Evolutionary conservation across 2,888 invertebrate genomes (phyloP).

Genomic region (Pandemis corylana): DNA sequence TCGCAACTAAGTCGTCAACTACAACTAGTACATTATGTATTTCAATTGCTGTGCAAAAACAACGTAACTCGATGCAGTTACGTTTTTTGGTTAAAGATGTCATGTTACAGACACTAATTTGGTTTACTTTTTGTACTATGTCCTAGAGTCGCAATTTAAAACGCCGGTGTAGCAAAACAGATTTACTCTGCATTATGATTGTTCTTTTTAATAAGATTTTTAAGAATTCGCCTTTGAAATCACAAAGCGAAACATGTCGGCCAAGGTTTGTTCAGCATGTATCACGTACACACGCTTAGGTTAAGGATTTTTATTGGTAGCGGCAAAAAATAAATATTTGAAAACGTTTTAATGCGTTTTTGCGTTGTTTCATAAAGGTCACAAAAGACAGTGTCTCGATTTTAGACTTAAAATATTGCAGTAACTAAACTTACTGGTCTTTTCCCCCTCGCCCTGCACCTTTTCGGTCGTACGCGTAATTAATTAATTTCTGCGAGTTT

Average conservation of each 20-base stretch:
- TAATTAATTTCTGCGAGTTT: no score
- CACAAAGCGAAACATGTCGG: slow-evolving; percentile 64
- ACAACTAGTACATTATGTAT: neutral
- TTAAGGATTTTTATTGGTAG: slow-evolving; percentile 37
- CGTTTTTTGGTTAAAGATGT: neutral
- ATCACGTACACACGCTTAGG: slow-evolving; percentile 40
- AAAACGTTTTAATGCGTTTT: slow-evolving; percentile 11
- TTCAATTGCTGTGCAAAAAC: neutral
- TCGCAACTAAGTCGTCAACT: neutral
- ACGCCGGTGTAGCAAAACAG: neutral
- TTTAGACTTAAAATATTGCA: no score
- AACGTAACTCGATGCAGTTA: neutral
- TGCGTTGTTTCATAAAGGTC: slow-evolving; percentile 11
- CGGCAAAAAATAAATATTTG: slow-evolving; percentile 29
- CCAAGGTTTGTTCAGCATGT: slow-evolving; percentile 57
- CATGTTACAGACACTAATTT: neutral
- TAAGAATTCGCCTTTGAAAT: slow-evolving; percentile 60
- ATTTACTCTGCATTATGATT: slow-evolving; percentile 42
- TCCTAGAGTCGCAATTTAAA: slow-evolving; percentile 7
- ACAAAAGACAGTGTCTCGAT: neutral
- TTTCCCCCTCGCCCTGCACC: no score
- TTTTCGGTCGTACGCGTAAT: no score
- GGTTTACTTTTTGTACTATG: neutral
- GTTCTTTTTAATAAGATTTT: slow-evolving; percentile 58
- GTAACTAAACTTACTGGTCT: no score